Conservation (phyloP, 2,888 invertebrate genomes). For the Andricus curvator region DNA sequence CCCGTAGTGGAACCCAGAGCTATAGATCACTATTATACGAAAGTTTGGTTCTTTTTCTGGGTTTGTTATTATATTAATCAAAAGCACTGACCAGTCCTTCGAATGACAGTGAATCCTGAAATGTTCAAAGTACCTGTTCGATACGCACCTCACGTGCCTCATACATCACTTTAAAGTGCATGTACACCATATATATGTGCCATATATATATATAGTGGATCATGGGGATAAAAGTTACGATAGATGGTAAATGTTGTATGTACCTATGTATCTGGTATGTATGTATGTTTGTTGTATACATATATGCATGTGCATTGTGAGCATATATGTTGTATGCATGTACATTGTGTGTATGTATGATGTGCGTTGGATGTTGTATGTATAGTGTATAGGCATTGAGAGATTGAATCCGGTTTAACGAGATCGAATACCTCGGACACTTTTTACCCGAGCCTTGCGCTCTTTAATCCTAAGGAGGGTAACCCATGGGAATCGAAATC, state of each 20-base stretch:
- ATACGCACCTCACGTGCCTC: conserved; percentile 31
- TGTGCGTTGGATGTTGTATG: no score
- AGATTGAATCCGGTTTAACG: conserved; percentile 37
- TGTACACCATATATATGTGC: neutral
- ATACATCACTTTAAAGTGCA: conserved; percentile 29
- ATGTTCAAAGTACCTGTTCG: conserved; percentile 33
- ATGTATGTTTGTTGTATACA: no score
- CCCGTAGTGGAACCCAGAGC: neutral
- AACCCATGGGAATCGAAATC: conserved; percentile 38
- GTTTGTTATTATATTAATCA: conserved; percentile 29
- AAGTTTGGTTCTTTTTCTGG: conserved; percentile 4
- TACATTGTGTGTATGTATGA: neutral
- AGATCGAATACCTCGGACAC: conserved; percentile 38
- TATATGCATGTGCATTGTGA: neutral
- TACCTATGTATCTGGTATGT: neutral
- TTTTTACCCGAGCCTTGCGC: conserved; percentile 20
- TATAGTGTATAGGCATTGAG: conserved; percentile 1
- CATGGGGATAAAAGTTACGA: no score
- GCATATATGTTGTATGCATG: no score
- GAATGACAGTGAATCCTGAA: conserved; percentile 31
- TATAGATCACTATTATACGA: conserved; percentile 11
- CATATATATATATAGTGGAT: neutral
- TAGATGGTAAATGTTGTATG: no score
- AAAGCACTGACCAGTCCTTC: conserved; percentile 34
- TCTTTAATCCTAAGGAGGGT: conserved; percentile 36